Base-by-base conservation (phyloP, 1,140 invertebrate genomes). In the Danaus plexippus region DNA sequence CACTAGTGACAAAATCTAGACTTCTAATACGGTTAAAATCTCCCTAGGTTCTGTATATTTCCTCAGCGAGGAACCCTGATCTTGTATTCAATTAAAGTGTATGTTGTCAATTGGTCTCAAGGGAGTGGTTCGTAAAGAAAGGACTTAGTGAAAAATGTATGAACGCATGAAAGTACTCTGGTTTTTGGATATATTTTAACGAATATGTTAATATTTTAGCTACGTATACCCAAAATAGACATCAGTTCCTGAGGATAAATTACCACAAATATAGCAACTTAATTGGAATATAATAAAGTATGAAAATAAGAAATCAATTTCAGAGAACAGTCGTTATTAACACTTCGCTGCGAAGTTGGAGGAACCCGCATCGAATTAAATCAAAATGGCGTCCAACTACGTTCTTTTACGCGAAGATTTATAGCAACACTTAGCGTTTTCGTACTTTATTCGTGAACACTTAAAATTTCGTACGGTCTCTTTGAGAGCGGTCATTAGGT, bases 401-500 rank as follows among this genome's bases (percentile, higher is more conserved):
- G 69, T 75, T 78, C 74, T 73, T 69, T 69, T 57, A 70, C 69
- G 67, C 67, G 66, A 32, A 32, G 22, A 78, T 78, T 78, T 78
- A 78, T 76, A 44, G 70, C 66, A 69, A 71, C 75, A 78, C 73
- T 78, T 78, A 78, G 66, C 65, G 62, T 67, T 59, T 53, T 57
- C 63, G 64, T 64, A 56, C 64, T 66, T 73, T 69, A 61, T 58
- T 69, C 62, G 61, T 49, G 67, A 70, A 69, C 73, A 72, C 63
- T 77, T 73, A 64, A 75, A 75, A 71, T 67, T 73, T 73, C 68
- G 42, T 63, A 48, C 47, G 50, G 49, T 49, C 47, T 32, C 32
- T 62, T 59, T 69, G 56, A 43, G 44, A 55, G 63, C 63, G 65
- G 49, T 44, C 41, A 43, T 50, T 50, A 45, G 18, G 56, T 46